phyloP scores from a whole-genome alignment of 2,113 vertebrate species.

The Nicator chloris region DNA sequence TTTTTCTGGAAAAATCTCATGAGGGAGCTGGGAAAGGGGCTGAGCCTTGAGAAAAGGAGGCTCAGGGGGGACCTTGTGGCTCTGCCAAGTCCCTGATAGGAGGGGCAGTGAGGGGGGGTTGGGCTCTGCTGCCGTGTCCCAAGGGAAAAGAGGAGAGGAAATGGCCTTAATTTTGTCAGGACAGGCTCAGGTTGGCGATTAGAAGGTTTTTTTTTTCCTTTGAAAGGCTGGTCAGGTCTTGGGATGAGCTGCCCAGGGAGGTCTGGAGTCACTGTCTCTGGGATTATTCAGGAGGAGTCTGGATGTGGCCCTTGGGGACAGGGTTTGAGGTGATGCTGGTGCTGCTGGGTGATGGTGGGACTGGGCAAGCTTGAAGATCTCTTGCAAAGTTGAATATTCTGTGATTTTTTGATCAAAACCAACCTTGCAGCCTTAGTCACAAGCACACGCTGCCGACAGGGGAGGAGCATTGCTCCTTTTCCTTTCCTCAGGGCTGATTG shows the following conservation, averaged over 20 bases:
- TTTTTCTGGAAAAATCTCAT: neutral
- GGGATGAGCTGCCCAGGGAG: neutral
- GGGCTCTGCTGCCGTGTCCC: neutral
- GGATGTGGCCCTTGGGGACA: neutral
- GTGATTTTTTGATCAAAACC: neutral
- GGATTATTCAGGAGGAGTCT: neutral
- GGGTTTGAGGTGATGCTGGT: neutral
- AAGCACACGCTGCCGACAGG: neutral
- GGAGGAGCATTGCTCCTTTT: neutral
- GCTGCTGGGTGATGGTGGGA: neutral
- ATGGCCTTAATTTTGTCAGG: neutral
- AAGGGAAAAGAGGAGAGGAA: neutral
- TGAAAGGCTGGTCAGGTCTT: neutral
- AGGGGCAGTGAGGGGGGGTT: neutral
- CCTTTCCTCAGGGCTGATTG: neutral
- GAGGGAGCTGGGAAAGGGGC: neutral
- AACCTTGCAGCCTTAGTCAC: neutral
- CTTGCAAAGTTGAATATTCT: no score
- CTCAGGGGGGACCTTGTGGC: neutral
- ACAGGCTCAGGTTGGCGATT: fast-evolving
- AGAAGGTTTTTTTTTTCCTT: neutral
- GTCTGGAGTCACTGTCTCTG: fast-evolving
- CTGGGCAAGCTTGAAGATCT: neutral
- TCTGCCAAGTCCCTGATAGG: neutral
- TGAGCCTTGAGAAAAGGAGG: neutral